Conservation (phyloP, 1,140 invertebrate species). For the Lepidurus arcticus region DNA sequence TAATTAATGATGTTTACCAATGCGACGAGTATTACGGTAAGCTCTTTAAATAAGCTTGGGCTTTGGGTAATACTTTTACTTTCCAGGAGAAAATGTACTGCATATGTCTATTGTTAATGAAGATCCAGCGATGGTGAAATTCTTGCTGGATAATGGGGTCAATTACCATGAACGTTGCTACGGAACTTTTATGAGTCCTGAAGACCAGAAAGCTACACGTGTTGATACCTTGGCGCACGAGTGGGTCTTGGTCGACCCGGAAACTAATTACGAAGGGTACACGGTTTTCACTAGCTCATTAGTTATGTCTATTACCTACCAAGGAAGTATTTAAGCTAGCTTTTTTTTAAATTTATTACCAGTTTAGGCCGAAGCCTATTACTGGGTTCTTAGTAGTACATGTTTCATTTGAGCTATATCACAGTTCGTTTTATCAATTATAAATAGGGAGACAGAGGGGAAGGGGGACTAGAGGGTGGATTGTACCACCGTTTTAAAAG, state of each 20-base stretch:
- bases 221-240: constrained; percentile 85
- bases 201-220: constrained; percentile 90
- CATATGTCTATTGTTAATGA: constrained; percentile 98
- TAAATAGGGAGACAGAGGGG: too few relatives aligned
- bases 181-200: constrained; percentile 89
- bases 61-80: background rate
- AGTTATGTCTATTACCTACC: background rate
- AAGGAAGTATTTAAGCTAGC: too few relatives aligned
- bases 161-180: constrained; percentile 84
- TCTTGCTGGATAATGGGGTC: constrained; percentile 82
- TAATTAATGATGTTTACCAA: constrained; percentile 94
- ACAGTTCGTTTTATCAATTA: too few relatives aligned
- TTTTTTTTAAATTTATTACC: too few relatives aligned
- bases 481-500: too few relatives aligned
- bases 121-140: constrained; percentile 95
- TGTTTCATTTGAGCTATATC: too few relatives aligned
- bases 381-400: too few relatives aligned
- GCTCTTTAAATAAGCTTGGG: background rate
- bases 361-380: too few relatives aligned
- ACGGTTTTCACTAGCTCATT: background rate
- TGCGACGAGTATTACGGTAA: constrained; percentile 96
- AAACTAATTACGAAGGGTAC: constrained; percentile 91
- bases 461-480: too few relatives aligned
- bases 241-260: constrained; percentile 72
- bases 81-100: constrained; percentile 74